These are phyloP conservation scores for Vombatus ursinus DNA, from an alignment of 2,113 vertebrate species.

Conservation along the genomic window DNA sequence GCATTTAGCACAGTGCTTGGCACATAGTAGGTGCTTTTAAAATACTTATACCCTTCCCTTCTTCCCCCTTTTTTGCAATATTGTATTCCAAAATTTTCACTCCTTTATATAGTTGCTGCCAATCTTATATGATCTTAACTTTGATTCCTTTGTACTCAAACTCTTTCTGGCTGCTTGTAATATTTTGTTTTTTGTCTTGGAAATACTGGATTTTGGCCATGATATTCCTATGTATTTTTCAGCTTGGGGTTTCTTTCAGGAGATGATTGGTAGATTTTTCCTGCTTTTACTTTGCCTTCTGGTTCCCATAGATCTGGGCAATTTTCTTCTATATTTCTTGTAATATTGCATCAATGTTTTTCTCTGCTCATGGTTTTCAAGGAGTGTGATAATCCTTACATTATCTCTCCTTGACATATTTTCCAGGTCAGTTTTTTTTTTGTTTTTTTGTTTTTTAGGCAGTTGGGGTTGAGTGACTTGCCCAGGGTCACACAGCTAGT, in stretches of 20 bases:
- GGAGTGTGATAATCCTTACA: background rate
- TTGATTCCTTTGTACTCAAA: background rate
- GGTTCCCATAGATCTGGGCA: background rate
- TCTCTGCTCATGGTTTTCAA: background rate
- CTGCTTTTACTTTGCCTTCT: background rate
- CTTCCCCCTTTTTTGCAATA: background rate
- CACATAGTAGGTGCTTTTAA: background rate
- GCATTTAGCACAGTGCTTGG: background rate
- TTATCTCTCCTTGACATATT: background rate
- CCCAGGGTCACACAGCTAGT: too few species aligned
- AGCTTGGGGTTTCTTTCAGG: background rate
- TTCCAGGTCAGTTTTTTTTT: background rate
- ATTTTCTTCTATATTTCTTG: background rate
- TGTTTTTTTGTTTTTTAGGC: too few species aligned
- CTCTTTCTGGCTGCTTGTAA: background rate
- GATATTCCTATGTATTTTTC: background rate
- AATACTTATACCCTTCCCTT: background rate
- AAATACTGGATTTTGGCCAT: background rate
- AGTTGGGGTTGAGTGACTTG: too few species aligned
- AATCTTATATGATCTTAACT: background rate
- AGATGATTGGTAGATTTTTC: background rate
- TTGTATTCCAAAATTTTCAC: background rate
- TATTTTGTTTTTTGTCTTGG: background rate
- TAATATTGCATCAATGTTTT: background rate
- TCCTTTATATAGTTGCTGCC: background rate